Percentiles rank a stretch among this genome's conserved stretches.
Evolutionary conservation across 2,797 vertebrate species (phyloP).

Genomic region (Crossoptilon crossoptilon): DNA sequence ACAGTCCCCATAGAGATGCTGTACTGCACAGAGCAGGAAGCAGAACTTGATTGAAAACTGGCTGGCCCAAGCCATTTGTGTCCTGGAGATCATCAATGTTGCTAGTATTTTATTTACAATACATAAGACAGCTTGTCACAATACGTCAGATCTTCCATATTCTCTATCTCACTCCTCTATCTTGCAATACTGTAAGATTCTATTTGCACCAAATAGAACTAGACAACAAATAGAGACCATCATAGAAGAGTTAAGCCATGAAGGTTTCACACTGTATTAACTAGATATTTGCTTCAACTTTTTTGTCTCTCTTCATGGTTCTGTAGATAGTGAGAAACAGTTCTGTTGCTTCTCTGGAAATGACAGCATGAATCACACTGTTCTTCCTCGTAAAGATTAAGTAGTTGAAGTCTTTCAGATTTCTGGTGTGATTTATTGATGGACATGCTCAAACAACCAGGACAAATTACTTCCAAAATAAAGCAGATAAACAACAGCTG

Average conservation of each 20-base stretch:
- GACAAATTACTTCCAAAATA: not conserved
- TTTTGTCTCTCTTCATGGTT: not conserved
- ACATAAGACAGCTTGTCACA: not conserved
- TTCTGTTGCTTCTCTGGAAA: not conserved
- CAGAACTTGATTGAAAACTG: not conserved
- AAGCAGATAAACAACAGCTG: not conserved
- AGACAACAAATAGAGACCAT: not conserved
- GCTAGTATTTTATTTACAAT: not conserved
- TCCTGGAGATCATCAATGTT: not conserved
- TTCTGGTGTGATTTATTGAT: not conserved
- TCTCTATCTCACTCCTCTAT: not conserved
- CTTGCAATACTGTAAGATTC: not conserved
- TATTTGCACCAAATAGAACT: not conserved
- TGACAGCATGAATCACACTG: not conserved
- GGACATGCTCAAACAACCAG: not conserved
- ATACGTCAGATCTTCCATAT: not conserved
- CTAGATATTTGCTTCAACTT: not conserved
- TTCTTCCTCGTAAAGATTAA: not conserved
- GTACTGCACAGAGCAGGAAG: not conserved
- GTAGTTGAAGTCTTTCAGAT: not conserved
- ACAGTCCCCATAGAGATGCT: not conserved
- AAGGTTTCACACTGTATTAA: not conserved
- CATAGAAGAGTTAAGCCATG: not conserved
- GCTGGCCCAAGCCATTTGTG: not conserved
- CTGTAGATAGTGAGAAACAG: not conserved